Base-by-base conservation (phyloP, 2,888 invertebrate genomes). In the Dendrolimus houi region DNA sequence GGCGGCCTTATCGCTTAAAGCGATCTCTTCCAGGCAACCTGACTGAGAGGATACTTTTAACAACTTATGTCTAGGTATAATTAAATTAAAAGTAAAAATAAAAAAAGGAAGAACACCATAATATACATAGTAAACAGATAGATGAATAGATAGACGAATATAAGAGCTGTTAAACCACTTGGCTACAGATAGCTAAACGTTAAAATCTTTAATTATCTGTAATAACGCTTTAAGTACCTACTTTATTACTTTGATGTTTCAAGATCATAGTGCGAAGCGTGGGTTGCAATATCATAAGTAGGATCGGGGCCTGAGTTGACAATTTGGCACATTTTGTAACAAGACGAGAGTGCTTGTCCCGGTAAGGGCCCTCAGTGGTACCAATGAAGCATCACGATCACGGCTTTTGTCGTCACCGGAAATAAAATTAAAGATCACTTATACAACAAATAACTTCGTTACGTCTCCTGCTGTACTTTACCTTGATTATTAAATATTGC, bases 241-340 rank as follows among this genome's bases (percentile, higher is more conserved):
- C 57, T 61, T 60, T 60, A 59, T 61, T 59, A 56, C 41, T 55
- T n/a, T 41, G 41, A 40, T 29, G 42, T 47, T 47, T 52, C 10
- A 40, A 55, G n/a, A 29, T 55, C 52, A n/a, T 29, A 29, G 2
- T 13, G 9, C n/a, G 12, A 47, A 47, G 47, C 47, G 47, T 47
- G 47, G 66, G 66, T 66, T 70, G 72, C 72, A 71, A 70, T 75
- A 79, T 80, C 74, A 71, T 69, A 77, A 76, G 80, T 74, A 75
- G 73, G 79, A 83, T 81, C 78, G 74, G 66, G 64, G 62, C 71
- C 75, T 67, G 79, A 81, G 74, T 83, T 81, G 81, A 77, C 83
- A 85, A 83, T 85, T 86, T 84, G 81, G 74, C 75, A 79, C 83
- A 83, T 83, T 86, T 83, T 81, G 79, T 81, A 72, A 74, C 76